Conservation (phyloP, 2,113 vertebrate species). For the Elephas maximus region DNA sequence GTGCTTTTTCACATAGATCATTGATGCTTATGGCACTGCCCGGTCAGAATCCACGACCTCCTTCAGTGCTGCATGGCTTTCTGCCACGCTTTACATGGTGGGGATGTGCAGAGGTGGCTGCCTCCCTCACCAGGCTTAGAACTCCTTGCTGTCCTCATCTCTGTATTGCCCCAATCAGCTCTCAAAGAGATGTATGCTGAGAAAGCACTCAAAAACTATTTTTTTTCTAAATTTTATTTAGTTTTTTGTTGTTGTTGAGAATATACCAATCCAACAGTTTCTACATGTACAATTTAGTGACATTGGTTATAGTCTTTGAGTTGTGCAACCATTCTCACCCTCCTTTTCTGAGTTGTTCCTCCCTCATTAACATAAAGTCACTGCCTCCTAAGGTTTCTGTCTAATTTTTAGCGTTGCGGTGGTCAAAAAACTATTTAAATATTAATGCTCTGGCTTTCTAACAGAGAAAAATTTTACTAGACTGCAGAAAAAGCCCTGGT, state of each 20-base stretch:
- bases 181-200: neutral
- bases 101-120: accelerated
- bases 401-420: neutral
- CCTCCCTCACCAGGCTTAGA: neutral
- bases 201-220: neutral
- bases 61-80: neutral
- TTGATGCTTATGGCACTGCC: neutral
- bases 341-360: too few species aligned
- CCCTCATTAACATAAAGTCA: too few species aligned
- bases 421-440: neutral
- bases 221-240: too few species aligned
- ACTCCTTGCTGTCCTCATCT: neutral
- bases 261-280: too few species aligned
- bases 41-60: neutral
- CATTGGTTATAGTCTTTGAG: too few species aligned
- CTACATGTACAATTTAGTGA: too few species aligned
- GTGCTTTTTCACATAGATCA: accelerated
- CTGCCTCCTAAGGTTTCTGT: neutral
- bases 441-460: conserved; percentile 19
- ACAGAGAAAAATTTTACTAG: neutral
- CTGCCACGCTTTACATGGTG: accelerated
- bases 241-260: too few species aligned
- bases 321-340: too few species aligned
- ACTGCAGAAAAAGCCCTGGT: neutral
- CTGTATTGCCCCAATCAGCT: too few species aligned